Conservation (phyloP, 2,113 vertebrate genomes). For the Oplegnathus fasciatus region DNA sequence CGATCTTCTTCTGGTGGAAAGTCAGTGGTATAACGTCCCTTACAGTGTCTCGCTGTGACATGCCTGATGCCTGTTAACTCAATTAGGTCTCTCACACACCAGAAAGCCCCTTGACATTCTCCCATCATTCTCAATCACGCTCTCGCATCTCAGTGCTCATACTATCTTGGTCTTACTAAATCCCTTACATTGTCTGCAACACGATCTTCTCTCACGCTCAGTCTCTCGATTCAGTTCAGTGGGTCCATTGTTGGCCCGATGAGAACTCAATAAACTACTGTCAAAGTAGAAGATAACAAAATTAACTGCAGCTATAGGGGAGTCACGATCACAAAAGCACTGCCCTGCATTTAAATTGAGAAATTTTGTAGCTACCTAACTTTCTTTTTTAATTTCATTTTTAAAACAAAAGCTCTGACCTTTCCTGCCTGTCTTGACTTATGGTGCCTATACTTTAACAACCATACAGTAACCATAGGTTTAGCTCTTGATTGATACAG, state of each 20-base stretch:
- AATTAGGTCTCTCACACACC: slow-evolving; percentile 60
- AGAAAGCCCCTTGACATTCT: slow-evolving; percentile 41
- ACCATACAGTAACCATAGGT: not conserved
- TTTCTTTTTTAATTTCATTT: too few relatives aligned
- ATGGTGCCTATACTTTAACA: not conserved
- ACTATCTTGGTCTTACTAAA: slow-evolving; percentile 23
- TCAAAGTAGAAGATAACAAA: slow-evolving; percentile 18
- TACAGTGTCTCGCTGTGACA: not conserved
- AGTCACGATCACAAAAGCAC: not conserved
- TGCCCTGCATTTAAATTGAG: not conserved
- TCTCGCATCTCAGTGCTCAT: slow-evolving; percentile 30
- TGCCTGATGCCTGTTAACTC: slow-evolving; percentile 53
- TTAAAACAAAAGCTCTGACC: not conserved
- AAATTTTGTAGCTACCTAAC: not conserved
- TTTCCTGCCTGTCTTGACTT: not conserved
- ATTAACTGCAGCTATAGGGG: slow-evolving; percentile 4
- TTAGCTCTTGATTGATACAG: too few relatives aligned
- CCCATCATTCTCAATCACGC: slow-evolving; percentile 24
- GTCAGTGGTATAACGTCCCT: not conserved
- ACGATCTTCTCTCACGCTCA: slow-evolving; percentile 33
- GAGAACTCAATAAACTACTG: slow-evolving; percentile 20
- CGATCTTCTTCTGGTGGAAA: not conserved
- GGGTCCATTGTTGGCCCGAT: slow-evolving; percentile 39
- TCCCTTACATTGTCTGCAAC: slow-evolving; percentile 34
- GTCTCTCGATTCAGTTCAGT: slow-evolving; percentile 5